Conservation (phyloP, 2,888 invertebrate species). For the Dendrolimus pini region DNA sequence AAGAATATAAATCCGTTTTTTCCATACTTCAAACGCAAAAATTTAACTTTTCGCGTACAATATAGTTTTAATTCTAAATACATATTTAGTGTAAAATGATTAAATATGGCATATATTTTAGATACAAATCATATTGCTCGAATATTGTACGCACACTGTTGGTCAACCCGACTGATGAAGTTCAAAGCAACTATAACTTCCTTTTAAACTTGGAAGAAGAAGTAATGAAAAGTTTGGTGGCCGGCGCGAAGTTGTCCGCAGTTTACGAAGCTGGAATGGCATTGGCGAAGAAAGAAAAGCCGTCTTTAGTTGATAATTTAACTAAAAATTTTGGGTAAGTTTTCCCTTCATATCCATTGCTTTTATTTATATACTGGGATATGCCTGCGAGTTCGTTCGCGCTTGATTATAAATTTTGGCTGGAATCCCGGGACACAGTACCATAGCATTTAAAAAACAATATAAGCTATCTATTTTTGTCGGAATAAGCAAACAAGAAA, state of each 20-base stretch:
- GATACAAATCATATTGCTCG: conserved; percentile 98
- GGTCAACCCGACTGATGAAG: conserved; percentile 91
- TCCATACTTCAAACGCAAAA: no score
- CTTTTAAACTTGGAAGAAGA: conserved; percentile 93
- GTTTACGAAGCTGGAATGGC: conserved; percentile 91
- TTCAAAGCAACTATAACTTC: conserved; percentile 94
- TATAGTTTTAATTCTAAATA: no score
- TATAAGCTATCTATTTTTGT: no score
- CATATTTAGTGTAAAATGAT: no score
- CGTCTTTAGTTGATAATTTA: conserved; percentile 89
- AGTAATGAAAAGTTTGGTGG: conserved; percentile 87
- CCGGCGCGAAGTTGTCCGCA: conserved; percentile 88
- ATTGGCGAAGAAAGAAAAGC: conserved; percentile 90
- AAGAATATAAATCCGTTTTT: no score
- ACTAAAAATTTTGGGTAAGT: conserved; percentile 93
- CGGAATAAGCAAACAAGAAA: no score
- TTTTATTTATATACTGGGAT: background rate
- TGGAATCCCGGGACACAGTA: no score
- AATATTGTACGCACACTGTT: conserved; percentile 97
- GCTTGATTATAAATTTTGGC: no score
- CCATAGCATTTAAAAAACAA: no score
- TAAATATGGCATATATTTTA: conserved; percentile 18
- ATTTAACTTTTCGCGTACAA: no score
- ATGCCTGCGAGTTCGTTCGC: no score
- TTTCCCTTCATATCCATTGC: conserved; percentile 1